Percentiles rank a stretch among this genome's conserved stretches.
Conservation (phyloP, 1,140 invertebrate species). For the Drosophila nigrodunni region DNA sequence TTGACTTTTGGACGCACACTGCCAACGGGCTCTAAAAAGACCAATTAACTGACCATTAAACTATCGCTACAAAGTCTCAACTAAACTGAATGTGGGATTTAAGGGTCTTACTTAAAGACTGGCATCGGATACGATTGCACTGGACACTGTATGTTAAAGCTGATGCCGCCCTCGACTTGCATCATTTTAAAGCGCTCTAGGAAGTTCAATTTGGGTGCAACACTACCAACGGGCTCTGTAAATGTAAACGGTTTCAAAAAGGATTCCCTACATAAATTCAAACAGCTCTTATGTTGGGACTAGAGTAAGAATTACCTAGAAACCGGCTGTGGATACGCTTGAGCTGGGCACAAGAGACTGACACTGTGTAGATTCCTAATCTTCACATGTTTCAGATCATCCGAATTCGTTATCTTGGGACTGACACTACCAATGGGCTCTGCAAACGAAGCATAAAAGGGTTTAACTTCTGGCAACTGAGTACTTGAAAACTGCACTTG, state of each 20-base stretch:
- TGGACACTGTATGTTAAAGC: conserved; percentile 87
- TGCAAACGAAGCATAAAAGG: conserved; percentile 68
- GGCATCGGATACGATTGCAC: conserved; percentile 90
- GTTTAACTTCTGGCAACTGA: background rate
- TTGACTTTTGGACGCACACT: conserved; percentile 90
- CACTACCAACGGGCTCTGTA: conserved; percentile 84
- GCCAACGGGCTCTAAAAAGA: conserved; percentile 89
- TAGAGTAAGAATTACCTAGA: conserved; percentile 85
- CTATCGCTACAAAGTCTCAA: background rate
- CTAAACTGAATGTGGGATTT: conserved; percentile 45
- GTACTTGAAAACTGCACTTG: conserved; percentile 53
- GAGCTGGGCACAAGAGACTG: conserved; percentile 88
- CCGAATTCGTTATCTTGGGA: conserved; percentile 87
- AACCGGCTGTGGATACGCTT: conserved; percentile 88
- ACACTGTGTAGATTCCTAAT: conserved; percentile 38
- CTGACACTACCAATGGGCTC: conserved; percentile 89
- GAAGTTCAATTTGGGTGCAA: conserved; percentile 86
- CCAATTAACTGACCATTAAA: conserved; percentile 2
- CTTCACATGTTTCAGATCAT: conserved; percentile 62
- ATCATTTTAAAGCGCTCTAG: conserved; percentile 84
- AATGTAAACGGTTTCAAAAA: background rate
- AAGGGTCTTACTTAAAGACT: conserved; percentile 86
- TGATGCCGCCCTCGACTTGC: conserved; percentile 71
- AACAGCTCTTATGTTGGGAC: conserved; percentile 45
- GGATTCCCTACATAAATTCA: background rate